Evolutionary conservation across 2,797 vertebrate genomes (phyloP), one percentile per base, ranked within the genome.

Genomic region (Microctenopoma stevenorrisi): DNA sequence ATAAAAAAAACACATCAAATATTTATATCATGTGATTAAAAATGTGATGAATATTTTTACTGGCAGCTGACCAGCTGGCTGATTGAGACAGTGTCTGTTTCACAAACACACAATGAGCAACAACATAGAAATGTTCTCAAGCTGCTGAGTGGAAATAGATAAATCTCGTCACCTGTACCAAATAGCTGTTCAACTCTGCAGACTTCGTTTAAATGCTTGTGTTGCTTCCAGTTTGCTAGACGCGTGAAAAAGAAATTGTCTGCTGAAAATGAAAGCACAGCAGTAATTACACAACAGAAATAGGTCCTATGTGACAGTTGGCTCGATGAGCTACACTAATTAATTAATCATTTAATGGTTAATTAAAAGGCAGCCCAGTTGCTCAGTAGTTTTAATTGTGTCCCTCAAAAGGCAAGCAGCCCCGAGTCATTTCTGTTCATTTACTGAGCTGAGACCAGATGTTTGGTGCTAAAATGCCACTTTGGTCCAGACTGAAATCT

Each of bases 51-150:
- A 61, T 64, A 78, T 66, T 10, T 53, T 10, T 1, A 10, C 63
- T 76, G 80, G 80, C 78, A 46, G 72, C 4, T 14, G 56, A 76
- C 42, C 79, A 78, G 76, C 79, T 76, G 83, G 7, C 72, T 0
- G 0, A 15, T 25, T 2, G 30, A 64, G 64, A 50, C 5, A n/a
- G 44, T 7, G 10, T 18, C 60, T 54, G 46, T 58, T 63, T 44
- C 30, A 53, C 53, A 43, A 57, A 67, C 40, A 33, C 54, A 53
- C 60, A 4, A 37, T 3, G 25, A 63, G 51, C 26, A 35, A 16
- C 25, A 30, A 22, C 16, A 13, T 42, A 26, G 25, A 58, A 47
- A 18, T 12, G 35, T 43, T 43, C 16, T 6, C 22, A 68, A n/a
- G n/a, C 33, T 13, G 1, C n/a, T 15, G 22, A 51, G 26, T 43